Evolutionary conservation across 1,140 invertebrate species (phyloP).

Genomic region (Elymnias hypermnestra): DNA sequence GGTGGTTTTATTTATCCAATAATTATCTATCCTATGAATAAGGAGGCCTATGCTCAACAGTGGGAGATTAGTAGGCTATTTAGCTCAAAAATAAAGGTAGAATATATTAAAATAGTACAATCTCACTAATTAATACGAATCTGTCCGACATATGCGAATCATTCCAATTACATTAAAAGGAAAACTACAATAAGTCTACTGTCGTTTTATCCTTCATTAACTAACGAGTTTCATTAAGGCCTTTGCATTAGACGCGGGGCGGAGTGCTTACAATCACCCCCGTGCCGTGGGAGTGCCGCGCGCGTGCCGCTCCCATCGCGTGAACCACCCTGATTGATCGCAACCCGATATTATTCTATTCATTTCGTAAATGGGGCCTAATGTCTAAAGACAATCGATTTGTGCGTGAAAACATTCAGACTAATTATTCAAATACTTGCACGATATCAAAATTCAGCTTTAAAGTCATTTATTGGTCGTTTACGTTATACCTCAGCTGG

Average conservation of each 20-base stretch:
- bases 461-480: not conserved
- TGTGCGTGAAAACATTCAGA: conserved; percentile 21
- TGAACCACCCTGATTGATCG: conserved; percentile 55
- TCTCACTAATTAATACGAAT: too few relatives aligned
- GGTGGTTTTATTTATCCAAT: too few relatives aligned
- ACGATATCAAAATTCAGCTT: conserved; percentile 4
- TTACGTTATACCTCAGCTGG: too few relatives aligned
- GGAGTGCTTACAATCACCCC: conserved; percentile 33
- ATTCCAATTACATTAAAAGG: conserved; percentile 6
- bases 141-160: not conserved
- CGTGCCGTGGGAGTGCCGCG: conserved; percentile 63
- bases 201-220: conserved; percentile 7
- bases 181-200: conserved; percentile 5
- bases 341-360: conserved; percentile 33
- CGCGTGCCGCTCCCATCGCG: conserved; percentile 68
- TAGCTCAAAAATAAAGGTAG: too few relatives aligned
- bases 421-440: conserved; percentile 29
- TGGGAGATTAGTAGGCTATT: too few relatives aligned
- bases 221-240: conserved; percentile 36
- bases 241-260: conserved; percentile 31
- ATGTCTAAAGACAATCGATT: conserved; percentile 28
- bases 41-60: too few relatives aligned
- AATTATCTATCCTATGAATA: too few relatives aligned
- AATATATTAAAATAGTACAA: too few relatives aligned
- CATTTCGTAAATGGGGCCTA: conserved; percentile 38